Percentiles rank a stretch among this genome's conserved stretches.
Evolutionary conservation across 92 coral and sea anemone genomes (phyloP).

Genomic region (Actinernus sp.): DNA sequence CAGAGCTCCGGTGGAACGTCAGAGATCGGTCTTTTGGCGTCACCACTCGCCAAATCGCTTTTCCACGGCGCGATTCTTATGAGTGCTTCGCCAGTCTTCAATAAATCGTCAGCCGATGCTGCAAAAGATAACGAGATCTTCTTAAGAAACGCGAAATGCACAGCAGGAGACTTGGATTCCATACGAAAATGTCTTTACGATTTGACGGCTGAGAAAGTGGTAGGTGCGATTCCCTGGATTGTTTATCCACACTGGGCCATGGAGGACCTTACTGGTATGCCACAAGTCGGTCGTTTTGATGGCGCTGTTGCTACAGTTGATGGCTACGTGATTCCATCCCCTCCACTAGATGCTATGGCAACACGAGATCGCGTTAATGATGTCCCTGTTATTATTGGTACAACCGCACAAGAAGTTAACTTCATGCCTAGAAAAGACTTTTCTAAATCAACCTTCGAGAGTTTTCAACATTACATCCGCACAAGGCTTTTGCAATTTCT

Average conservation of each 20-base stretch:
- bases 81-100: too few relatives aligned
- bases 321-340: slow-evolving; percentile 31
- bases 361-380: slow-evolving; percentile 49
- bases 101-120: too few relatives aligned
- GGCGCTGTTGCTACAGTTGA: slow-evolving; percentile 70
- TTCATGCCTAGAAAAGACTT: slow-evolving; percentile 17
- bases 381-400: slow-evolving; percentile 60
- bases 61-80: too few relatives aligned
- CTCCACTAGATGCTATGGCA: slow-evolving; percentile 55
- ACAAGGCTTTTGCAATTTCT: slow-evolving; percentile 56
- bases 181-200: slow-evolving; percentile 23
- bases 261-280: slow-evolving; percentile 24
- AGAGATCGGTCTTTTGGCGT: too few relatives aligned
- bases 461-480: slow-evolving; percentile 22
- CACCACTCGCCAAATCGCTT: too few relatives aligned
- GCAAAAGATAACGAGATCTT: too few relatives aligned
- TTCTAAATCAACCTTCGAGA: slow-evolving; percentile 18
- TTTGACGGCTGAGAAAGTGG: slow-evolving; percentile 24
- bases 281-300: slow-evolving; percentile 29
- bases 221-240: slow-evolving; percentile 53
- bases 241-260: slow-evolving; percentile 57
- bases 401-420: slow-evolving; percentile 56
- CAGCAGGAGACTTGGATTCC: too few relatives aligned
- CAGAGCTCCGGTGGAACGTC: too few relatives aligned
- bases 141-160: too few relatives aligned